Evolutionary conservation across 2,113 vertebrate genomes (phyloP).

Genomic region (Papio anubis): DNA sequence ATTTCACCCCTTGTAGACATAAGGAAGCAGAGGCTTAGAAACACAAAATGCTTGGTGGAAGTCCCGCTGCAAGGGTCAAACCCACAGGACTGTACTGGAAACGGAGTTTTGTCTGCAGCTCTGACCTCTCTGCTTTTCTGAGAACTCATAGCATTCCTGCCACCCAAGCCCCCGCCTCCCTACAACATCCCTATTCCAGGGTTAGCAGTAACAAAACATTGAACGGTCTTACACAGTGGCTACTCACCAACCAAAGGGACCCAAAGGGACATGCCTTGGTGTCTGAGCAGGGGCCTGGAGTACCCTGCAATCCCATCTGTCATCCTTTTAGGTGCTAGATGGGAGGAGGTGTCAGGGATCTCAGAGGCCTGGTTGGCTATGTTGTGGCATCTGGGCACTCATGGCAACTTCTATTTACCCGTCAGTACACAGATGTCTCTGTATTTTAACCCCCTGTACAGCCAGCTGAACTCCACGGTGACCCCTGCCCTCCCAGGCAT

Average conservation of each 20-base stretch:
- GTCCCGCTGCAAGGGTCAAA: fast-evolving
- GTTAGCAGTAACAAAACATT: not conserved
- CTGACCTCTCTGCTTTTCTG: not conserved
- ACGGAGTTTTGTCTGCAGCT: too few relatives aligned
- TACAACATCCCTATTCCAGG: too few relatives aligned
- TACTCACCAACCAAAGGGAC: too few relatives aligned
- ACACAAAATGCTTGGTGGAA: fast-evolving
- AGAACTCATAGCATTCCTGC: fast-evolving
- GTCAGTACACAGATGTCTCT: fast-evolving
- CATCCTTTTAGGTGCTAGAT: too few relatives aligned
- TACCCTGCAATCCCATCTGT: too few relatives aligned
- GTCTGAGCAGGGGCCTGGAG: fast-evolving
- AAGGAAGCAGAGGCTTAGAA: not conserved
- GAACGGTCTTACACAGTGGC: not conserved
- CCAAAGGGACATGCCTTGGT: too few relatives aligned
- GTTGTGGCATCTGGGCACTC: fast-evolving
- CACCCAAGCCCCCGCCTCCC: not conserved
- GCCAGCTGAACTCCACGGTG: not conserved
- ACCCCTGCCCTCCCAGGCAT: not conserved
- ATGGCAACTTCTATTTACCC: fast-evolving
- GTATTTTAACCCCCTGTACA: fast-evolving
- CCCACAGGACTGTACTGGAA: fast-evolving
- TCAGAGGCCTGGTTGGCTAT: fast-evolving
- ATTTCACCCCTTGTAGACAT: fast-evolving
- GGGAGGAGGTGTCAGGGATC: too few relatives aligned